Conservation (phyloP, 2,888 invertebrate genomes). For the Autographa gamma region DNA sequence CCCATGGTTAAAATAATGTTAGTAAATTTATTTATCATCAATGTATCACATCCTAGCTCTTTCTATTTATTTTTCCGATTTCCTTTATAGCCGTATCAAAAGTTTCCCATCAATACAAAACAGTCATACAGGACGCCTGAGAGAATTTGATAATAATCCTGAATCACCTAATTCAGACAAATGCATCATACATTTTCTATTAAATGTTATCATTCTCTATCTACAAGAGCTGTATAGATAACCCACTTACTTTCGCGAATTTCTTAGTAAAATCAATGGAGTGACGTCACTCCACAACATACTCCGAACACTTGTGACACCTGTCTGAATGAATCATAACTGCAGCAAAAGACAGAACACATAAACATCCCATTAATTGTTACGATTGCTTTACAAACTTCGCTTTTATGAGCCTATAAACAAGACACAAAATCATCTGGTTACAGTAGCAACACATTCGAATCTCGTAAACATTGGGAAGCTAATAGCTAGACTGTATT, state of each 20-base stretch:
- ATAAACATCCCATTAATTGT: neutral
- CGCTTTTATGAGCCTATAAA: neutral
- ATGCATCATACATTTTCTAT: slow-evolving; percentile 25
- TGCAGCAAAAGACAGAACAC: neutral
- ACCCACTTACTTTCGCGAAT: slow-evolving; percentile 4
- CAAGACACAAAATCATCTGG: neutral
- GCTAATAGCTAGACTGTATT: neutral
- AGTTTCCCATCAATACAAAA: no score
- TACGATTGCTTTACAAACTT: neutral
- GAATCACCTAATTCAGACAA: slow-evolving; percentile 28
- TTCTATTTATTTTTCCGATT: no score
- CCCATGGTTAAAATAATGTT: no score
- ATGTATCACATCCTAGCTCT: no score
- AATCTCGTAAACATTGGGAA: neutral
- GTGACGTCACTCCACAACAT: neutral
- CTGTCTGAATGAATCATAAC: slow-evolving; percentile 1
- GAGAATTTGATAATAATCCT: neutral
- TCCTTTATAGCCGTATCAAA: no score
- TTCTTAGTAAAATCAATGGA: slow-evolving; percentile 12
- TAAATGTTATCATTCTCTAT: slow-evolving; percentile 21
- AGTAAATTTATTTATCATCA: no score
- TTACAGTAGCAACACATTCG: neutral
- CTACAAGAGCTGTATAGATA: slow-evolving; percentile 19
- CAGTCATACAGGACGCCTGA: neutral
- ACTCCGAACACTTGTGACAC: slow-evolving; percentile 3